Conservation (phyloP, 1,140 invertebrate species). For the Lineus longissimus region DNA sequence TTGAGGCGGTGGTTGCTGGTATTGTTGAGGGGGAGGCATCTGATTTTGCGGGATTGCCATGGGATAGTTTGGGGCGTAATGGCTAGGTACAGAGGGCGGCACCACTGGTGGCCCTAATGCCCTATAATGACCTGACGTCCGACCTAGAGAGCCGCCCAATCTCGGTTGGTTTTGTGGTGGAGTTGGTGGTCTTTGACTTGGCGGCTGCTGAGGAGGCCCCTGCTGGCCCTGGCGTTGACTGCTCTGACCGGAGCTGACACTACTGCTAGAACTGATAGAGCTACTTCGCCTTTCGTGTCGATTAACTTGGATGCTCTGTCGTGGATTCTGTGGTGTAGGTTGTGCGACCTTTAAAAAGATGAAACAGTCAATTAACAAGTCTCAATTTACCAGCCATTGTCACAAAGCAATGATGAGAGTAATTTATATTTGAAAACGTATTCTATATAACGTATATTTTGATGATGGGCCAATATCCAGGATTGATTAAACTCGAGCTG, state of each 20-base stretch:
- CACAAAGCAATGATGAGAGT: too few relatives aligned
- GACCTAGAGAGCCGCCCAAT: conserved; percentile 20
- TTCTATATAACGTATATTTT: too few relatives aligned
- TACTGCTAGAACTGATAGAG: conserved; percentile 26
- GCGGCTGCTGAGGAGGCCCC: conserved; percentile 65
- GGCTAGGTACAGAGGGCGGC: conserved; percentile 82
- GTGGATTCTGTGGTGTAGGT: conserved; percentile 14
- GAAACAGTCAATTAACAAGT: too few relatives aligned
- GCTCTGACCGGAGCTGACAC: background rate
- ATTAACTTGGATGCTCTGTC: background rate
- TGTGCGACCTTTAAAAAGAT: conserved; percentile 20
- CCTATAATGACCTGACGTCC: conserved; percentile 62
- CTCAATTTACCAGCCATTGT: too few relatives aligned
- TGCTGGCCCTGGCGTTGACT: conserved; percentile 19
- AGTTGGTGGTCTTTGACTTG: conserved; percentile 90
- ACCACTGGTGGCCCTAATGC: conserved; percentile 86
- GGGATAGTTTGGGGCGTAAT: conserved; percentile 92
- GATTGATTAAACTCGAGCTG: too few relatives aligned
- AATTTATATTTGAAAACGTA: too few relatives aligned
- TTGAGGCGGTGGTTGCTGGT: too few relatives aligned
- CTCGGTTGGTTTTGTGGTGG: conserved; percentile 67
- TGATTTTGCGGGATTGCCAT: conserved; percentile 57
- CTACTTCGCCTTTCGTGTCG: conserved; percentile 25
- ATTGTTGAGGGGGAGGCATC: background rate
- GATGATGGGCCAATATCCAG: too few relatives aligned